Conservation (phyloP, 1,140 invertebrate genomes). For the Drosophila bipectinata region DNA sequence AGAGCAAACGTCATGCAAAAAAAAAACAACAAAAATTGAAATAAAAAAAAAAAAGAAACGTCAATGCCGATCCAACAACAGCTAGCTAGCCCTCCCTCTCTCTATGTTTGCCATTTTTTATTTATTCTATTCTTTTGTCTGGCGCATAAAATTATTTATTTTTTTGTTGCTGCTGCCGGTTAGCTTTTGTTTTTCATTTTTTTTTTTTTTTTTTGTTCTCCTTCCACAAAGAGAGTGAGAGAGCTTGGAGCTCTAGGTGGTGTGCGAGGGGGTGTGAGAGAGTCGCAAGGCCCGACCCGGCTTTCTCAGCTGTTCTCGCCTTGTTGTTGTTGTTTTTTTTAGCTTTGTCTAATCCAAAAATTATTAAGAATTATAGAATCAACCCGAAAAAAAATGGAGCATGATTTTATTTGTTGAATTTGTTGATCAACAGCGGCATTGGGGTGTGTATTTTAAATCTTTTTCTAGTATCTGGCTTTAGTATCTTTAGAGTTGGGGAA, state of each 20-base stretch:
- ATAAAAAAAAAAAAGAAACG: constrained; percentile 21
- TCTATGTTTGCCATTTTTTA: constrained; percentile 47
- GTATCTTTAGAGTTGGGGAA: too few relatives aligned
- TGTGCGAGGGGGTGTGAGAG: constrained; percentile 14
- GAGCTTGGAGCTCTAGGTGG: constrained; percentile 3
- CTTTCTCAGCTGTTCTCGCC: constrained; percentile 25
- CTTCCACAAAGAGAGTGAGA: neutral
- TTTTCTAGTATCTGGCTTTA: too few relatives aligned
- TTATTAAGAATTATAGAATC: constrained; percentile 1
- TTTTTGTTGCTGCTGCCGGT: constrained; percentile 21
- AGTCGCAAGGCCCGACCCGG: neutral
- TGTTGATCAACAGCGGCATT: too few relatives aligned
- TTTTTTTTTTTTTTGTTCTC: neutral
- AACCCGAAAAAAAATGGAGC: neutral
- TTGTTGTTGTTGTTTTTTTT: neutral
- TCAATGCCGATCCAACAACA: constrained; percentile 43
- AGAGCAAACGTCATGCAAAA: constrained; percentile 39
- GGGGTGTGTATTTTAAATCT: too few relatives aligned
- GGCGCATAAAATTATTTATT: constrained; percentile 63
- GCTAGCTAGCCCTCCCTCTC: constrained; percentile 21
- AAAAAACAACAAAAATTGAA: neutral
- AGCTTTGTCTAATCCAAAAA: neutral
- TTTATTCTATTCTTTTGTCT: constrained; percentile 55
- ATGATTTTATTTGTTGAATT: neutral
- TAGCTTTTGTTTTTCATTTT: constrained; percentile 17